Conservation (phyloP, 2,888 invertebrate species). For the Minunthozetes semirufus region DNA sequence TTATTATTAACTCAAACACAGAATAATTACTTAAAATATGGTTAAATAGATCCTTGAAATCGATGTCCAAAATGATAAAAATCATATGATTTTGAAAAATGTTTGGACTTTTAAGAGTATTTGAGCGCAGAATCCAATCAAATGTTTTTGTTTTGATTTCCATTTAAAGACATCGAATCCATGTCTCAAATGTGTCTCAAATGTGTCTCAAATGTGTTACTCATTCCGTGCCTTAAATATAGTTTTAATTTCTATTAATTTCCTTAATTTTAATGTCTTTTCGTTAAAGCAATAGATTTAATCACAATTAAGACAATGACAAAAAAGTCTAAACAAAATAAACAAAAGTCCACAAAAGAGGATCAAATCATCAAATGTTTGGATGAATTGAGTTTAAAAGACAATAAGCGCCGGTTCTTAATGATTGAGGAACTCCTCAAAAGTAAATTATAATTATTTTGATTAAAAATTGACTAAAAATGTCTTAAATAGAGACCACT, state of each 20-base stretch:
- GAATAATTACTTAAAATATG: too few species aligned
- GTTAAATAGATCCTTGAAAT: too few species aligned
- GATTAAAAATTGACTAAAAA: too few species aligned
- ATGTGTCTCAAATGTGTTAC: background rate
- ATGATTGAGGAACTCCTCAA: background rate
- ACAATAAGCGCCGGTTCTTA: background rate
- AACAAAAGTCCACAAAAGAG: background rate
- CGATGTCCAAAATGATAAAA: too few species aligned
- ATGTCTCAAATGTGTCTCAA: background rate
- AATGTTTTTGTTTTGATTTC: background rate
- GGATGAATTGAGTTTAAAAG: slow-evolving; percentile 5
- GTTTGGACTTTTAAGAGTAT: background rate
- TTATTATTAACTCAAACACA: too few species aligned
- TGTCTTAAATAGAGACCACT: slow-evolving; percentile 4
- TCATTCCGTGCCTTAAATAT: background rate
- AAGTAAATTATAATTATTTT: too few species aligned
- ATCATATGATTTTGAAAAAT: background rate
- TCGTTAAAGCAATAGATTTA: background rate
- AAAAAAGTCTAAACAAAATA: background rate
- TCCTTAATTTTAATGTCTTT: background rate
- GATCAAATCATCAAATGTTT: background rate
- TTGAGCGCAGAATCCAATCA: background rate
- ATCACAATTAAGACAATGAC: background rate
- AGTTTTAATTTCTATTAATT: background rate
- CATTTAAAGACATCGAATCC: background rate